Evolutionary conservation across 2,113 vertebrate species (phyloP), one percentile per base, ranked within the genome.

Genomic region (Sakesphorus luctuosus): DNA sequence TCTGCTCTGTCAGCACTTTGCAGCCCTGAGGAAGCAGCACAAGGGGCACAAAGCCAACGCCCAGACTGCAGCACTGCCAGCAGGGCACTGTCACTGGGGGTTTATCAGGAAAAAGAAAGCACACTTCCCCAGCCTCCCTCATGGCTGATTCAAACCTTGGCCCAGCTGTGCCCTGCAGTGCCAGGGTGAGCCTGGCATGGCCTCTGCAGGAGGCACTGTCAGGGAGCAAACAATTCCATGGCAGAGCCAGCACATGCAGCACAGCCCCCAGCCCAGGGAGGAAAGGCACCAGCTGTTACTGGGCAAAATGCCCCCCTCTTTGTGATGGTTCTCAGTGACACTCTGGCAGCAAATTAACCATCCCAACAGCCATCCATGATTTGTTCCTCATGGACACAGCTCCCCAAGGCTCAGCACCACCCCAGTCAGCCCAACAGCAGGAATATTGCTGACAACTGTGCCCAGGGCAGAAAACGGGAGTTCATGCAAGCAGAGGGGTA

Each of bases 281-380:
- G 8, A 25, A 38, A 43, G 10, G 11, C 13, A 11, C 5, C 23
- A 46, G 10, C 20, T 7, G 11, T 2, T 8, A 44, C 62, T 3
- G 20, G 28, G 72, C 50, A 36, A 20, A 25, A 52, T 43, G 13
- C 13, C 71, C 38, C 33, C 0, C 0, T 1, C n/a, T 4, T 0
- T 28, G 36, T 2, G 47, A 24, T 10, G 18, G 3, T 1, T 43
- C 36, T 14, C 36, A 55, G 3, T 0, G 1, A 18, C 1, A 58
- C 56, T 11, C 58, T 3, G 16, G n/a, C 33, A 24, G 44, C 6
- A 10, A 36, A 11, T 10, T 4, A 21, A 36, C 33, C 5, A 29
- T 6, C 79, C 9, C 3, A 17, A 36, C 20, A 56, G 20, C 31
- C 3, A 2, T 1, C 59, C 50, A 9, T 4, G 31, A n/a, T 16